Evolutionary conservation across 2,113 vertebrate genomes (phyloP), one percentile per base, ranked within the genome.

Genomic region (Verasper variegatus): DNA sequence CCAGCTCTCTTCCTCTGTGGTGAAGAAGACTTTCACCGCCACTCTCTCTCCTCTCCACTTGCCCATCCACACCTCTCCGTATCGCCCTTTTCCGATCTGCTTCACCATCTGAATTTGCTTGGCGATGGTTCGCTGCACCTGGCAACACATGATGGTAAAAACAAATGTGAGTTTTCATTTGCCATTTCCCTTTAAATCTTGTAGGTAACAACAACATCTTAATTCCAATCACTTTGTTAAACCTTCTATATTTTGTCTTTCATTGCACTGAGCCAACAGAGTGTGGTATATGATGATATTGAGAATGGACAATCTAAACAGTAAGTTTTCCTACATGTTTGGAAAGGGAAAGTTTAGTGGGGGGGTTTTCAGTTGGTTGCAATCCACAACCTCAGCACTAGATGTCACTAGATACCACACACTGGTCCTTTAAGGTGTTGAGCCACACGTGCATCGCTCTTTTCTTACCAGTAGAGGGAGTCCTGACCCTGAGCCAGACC

Each of bases 21-120:
- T 99, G 90, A 99, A 98, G 89, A 99, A 99, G 11, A 99, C 97
- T 89, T 99, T 99, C 42, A 99, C 98, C 0, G 98, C 98, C 65
- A 99, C 98, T 81, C 96, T 96, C 87, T 99, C 98, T 0, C 96
- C 97, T 71, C 97, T 95, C 98, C 98, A 99, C 84, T 94, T 97
- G 71, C 98, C 97, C 98, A 99, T 99, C 98, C 98, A 99, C 35
- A 99, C 98, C 85, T 99, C 98, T 64, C 98, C 98, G 0, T 99
- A 99, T 71, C 98, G 96, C 12, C 98, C 98, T 93, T 99, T 99
- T 11, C 98, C 98, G 61, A 99, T 98, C 95, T 99, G 98, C 85
- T 97, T 98, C 68, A 99, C 95, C 98, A 99, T 99, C 82, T 99
- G 98, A 91, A 99, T 99, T 94, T 99, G 98, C 87, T 98, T 99